Conservation (phyloP, 2,113 vertebrate genomes). For the Apeltes quadracus region DNA sequence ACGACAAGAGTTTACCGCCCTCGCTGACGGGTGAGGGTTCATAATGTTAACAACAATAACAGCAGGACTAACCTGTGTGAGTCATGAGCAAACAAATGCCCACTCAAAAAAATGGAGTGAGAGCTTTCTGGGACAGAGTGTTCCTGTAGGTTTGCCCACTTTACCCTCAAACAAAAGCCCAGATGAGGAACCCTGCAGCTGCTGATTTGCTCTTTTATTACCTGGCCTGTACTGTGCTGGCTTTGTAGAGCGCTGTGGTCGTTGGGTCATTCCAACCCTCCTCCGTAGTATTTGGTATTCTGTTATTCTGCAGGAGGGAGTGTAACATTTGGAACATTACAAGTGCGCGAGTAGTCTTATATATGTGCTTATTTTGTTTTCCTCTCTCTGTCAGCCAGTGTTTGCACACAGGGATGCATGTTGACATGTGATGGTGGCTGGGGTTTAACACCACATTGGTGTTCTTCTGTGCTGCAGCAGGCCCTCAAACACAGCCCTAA, state of each 20-base stretch:
- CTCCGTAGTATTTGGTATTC: background rate
- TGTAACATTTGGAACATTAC: background rate
- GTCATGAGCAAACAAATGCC: background rate
- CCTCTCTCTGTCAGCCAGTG: background rate
- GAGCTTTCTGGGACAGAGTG: background rate
- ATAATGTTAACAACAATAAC: background rate
- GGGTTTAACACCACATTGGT: constrained; percentile 3
- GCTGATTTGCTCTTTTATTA: background rate
- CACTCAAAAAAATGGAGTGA: background rate
- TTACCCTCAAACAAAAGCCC: background rate
- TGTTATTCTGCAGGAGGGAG: background rate
- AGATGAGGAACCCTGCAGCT: background rate
- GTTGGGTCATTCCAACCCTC: background rate
- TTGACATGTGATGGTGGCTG: background rate
- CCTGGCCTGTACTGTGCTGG: background rate
- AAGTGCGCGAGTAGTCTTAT: background rate
- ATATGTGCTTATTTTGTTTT: background rate
- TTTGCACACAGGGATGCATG: background rate
- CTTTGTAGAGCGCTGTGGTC: background rate
- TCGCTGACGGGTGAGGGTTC: background rate
- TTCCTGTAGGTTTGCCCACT: background rate
- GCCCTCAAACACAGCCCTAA: constrained; percentile 1
- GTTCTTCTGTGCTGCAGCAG: constrained; percentile 3
- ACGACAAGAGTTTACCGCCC: background rate
- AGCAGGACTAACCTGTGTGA: background rate